Percentiles rank a stretch among this genome's conserved stretches.
phyloP scores from a whole-genome alignment of 2,113 vertebrate species.

The Cynopterus brachyotis region DNA sequence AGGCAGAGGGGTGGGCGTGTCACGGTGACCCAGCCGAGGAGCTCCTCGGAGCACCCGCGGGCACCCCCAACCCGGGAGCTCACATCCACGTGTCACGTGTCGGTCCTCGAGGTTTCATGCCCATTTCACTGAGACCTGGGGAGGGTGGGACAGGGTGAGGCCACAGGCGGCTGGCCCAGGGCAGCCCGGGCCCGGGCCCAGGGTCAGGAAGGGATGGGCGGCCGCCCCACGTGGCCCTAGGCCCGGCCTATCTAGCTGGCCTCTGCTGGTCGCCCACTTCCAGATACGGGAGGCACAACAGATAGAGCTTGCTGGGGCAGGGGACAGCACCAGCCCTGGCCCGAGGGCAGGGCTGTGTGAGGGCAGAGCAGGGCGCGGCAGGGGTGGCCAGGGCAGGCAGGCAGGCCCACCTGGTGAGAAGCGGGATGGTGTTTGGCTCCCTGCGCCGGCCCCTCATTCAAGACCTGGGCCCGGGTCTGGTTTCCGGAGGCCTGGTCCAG shows the following conservation, averaged over 20 bases:
- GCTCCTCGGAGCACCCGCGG: not conserved
- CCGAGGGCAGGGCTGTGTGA: not conserved
- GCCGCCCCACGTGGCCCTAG: fast-evolving
- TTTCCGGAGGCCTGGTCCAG: not conserved
- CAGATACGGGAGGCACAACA: fast-evolving
- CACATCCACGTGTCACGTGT: not conserved
- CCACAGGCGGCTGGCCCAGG: no score
- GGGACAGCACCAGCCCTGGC: not conserved
- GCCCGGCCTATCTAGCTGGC: not conserved
- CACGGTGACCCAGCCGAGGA: fast-evolving
- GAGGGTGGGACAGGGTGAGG: not conserved
- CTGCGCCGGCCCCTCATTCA: no score
- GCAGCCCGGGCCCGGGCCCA: fast-evolving
- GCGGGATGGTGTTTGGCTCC: no score
- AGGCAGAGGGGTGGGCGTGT: not conserved
- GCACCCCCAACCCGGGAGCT: not conserved
- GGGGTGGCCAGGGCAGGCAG: not conserved
- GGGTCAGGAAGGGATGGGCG: not conserved
- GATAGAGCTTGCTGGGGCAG: not conserved
- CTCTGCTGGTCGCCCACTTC: not conserved
- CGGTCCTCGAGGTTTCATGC: not conserved
- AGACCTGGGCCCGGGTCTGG: no score
- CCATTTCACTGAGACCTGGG: not conserved
- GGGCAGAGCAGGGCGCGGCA: not conserved
- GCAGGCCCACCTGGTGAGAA: not conserved